Conservation (phyloP, 2,888 invertebrate species). For the Eledona agricola region DNA sequence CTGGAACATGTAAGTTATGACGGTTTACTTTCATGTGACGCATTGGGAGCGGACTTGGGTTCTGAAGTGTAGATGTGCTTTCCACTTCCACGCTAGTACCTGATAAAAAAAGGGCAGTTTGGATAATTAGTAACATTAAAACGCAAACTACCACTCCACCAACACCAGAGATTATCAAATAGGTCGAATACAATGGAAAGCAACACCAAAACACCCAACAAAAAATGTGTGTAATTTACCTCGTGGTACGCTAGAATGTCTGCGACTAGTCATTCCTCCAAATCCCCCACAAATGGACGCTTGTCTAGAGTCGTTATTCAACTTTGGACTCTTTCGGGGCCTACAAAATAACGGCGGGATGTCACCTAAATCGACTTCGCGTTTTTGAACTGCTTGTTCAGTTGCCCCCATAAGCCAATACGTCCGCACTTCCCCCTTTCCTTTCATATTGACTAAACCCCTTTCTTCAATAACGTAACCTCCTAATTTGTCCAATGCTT, state of each 20-base stretch:
- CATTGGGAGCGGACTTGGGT: slow-evolving; percentile 63
- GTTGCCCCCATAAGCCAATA: slow-evolving; percentile 83
- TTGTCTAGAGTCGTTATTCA: slow-evolving; percentile 80
- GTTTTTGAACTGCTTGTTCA: slow-evolving; percentile 81
- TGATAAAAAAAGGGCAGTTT: no score
- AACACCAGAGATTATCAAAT: slow-evolving; percentile 41
- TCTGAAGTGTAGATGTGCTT: slow-evolving; percentile 67
- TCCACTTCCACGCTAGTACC: slow-evolving; percentile 66
- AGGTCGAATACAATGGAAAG: slow-evolving; percentile 35
- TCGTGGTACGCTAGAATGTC: slow-evolving; percentile 73
- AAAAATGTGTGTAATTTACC: slow-evolving; percentile 51
- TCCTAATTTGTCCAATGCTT: slow-evolving; percentile 81
- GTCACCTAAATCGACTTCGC: slow-evolving; percentile 76
- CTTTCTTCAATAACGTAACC: slow-evolving; percentile 85
- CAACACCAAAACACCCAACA: slow-evolving; percentile 34
- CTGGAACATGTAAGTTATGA: slow-evolving; percentile 65
- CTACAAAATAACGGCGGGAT: slow-evolving; percentile 84
- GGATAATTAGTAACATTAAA: no score
- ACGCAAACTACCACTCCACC: slow-evolving; percentile 32
- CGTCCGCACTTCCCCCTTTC: slow-evolving; percentile 83
- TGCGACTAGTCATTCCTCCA: slow-evolving; percentile 65
- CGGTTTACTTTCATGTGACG: slow-evolving; percentile 61
- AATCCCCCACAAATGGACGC: slow-evolving; percentile 75
- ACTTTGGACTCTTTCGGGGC: slow-evolving; percentile 80
- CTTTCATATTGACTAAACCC: slow-evolving; percentile 85